Base-by-base conservation (phyloP, 2,888 invertebrate genomes). In the Gisinianus flammeolus region DNA sequence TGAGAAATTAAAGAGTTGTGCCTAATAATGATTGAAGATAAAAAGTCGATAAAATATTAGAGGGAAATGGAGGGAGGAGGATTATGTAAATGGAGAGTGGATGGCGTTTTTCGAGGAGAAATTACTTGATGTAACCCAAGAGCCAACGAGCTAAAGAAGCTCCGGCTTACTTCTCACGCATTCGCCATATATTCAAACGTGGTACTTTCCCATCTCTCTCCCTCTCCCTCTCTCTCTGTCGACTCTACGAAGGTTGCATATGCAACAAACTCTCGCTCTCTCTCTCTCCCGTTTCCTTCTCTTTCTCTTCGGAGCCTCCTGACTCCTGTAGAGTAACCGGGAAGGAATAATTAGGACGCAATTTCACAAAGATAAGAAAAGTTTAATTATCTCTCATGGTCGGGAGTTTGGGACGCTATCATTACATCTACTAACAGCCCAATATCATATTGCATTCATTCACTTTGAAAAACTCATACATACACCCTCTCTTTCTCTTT, bases 301-400 rank as follows among this genome's bases (percentile, higher is more conserved):
- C n/a, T n/a, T n/a, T n/a, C n/a, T n/a, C n/a, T n/a, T n/a, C n/a
- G n/a, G n/a, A n/a, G n/a, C n/a, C n/a, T n/a, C n/a, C n/a, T n/a
- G n/a, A n/a, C n/a, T n/a, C n/a, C n/a, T n/a, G n/a, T n/a, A n/a
- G n/a, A 80, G 79, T 76, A 79, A 76, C 71, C 80, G 80, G 80
- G 80, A 81, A 79, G 79, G 79, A 80, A 83, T 83, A 81, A 83
- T 83, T 83, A 83, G 83, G 81, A 82, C 81, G 79, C 83, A 80
- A 81, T 82, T 83, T 81, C 79, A 81, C 72, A 81, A 71, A 83
- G 83, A 83, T 83, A 83, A 83, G 81, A 81, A 83, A 83, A 82
- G 78, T 81, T 82, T 81, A 81, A 83, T 83, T 81, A 81, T 81
- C 81, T 76, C 68, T 66, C 70, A 66, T 75, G 67, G 67, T 73